Evolutionary conservation across 1,140 invertebrate genomes (phyloP), one percentile per base, ranked within the genome.

Genomic region (Cryptotermes secundus): DNA sequence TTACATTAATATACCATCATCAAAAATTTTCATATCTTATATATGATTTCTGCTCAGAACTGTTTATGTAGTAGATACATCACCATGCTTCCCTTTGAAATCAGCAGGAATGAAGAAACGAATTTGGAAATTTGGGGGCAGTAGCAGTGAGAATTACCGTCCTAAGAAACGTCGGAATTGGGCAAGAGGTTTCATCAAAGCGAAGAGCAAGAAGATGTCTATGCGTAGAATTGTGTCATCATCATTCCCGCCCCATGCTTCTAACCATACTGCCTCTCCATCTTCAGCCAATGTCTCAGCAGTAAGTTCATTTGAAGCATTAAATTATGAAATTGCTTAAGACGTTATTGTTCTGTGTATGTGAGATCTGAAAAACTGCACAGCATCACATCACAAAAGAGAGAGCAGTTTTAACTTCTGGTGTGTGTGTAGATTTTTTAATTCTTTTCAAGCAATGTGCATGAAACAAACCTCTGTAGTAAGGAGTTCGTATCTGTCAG

Each of bases 241-340:
- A 59, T 7, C 59, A n/a, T 72, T 72, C 14, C 59, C 59, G 14
- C n/a, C 26, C 2, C 59, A 72, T 72, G 59, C 26, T 72, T 26
- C 59, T 16, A n/a, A 72, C n/a, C 59, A 72, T 72, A 72, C 59
- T 31, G 26, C 59, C 59, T 72, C 59, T 1, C 26, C 59, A 31
- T 72, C 59, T 10, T 72, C 59, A 72, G n/a, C 59, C 26, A 72
- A 72, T 72, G 59, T n/a, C 59, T 72, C 59, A 72, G n/a, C 59
- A 31, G 59, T 72, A 72, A 72, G 59, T 14, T 10, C 1, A 31
- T 72, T 72, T 12, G 7, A 49, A 49, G 19, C 59, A 10, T 16
- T 72, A 72, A 72, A 31, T 72, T 31, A n/a, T 31, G 6, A 6
- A 31, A 72, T 72, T 9, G 6, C n/a, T 7, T 72, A 72, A 72